These are phyloP conservation scores for Subanguina moxae DNA, from an alignment of 1,140 invertebrate species.

Conservation along the genomic window DNA sequence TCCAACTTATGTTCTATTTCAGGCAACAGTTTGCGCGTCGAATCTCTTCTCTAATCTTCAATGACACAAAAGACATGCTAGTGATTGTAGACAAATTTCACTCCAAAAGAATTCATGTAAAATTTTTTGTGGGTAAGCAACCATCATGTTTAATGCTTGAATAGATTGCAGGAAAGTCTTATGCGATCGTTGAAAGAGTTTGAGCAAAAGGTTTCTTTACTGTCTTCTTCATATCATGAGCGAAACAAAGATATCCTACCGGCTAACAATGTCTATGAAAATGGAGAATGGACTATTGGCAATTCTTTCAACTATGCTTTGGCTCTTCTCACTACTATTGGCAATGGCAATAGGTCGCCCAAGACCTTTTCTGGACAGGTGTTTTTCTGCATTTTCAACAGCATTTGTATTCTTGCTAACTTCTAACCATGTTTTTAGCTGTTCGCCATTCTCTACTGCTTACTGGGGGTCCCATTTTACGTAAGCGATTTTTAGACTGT, in stretches of 20 bases:
- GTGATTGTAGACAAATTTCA: slow-evolving; percentile 36
- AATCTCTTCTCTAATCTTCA: slow-evolving; percentile 38
- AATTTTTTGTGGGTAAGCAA: background rate
- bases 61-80: slow-evolving; percentile 36
- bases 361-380: slow-evolving; percentile 36
- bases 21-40: slow-evolving; percentile 36
- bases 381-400: slow-evolving; percentile 10
- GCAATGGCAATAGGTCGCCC: slow-evolving; percentile 33
- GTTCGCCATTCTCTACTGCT: slow-evolving; percentile 31
- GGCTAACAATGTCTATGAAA: background rate
- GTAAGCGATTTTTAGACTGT: too few relatives aligned
- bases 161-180: slow-evolving; percentile 24
- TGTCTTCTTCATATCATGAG: background rate
- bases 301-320: slow-evolving; percentile 41
- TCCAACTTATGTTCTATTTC: background rate
- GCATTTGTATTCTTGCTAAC: background rate
- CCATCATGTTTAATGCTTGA: too few relatives aligned
- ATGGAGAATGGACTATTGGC: slow-evolving; percentile 35
- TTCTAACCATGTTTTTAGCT: slow-evolving; percentile 12
- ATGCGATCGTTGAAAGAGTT: slow-evolving; percentile 23
- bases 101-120: slow-evolving; percentile 23
- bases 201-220: slow-evolving; percentile 23
- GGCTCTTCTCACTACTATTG: slow-evolving; percentile 36
- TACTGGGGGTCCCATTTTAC: slow-evolving; percentile 40
- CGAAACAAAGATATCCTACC: background rate